A percentile compares a stretch with the other conserved stretches of the same genome.
phyloP scores from a whole-genome alignment of 2,888 invertebrate species.

The Ormyrus pomaceus region DNA sequence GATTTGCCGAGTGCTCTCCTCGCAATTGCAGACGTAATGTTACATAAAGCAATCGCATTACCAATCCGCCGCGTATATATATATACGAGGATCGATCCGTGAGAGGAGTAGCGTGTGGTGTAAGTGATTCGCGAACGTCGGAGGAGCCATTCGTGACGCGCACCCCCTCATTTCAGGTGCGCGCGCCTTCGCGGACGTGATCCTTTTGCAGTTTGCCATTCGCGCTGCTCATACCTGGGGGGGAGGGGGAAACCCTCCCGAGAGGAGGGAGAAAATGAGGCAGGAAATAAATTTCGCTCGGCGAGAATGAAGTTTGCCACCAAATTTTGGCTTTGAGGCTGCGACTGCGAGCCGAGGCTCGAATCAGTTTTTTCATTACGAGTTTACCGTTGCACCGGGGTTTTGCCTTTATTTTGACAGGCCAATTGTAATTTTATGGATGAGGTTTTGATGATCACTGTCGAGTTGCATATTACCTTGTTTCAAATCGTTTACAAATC shows the following conservation, averaged over 20 bases:
- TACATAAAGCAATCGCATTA: conserved; percentile 55
- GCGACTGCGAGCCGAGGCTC: too few species aligned
- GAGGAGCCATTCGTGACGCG: conserved; percentile 33
- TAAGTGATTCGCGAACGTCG: conserved; percentile 52
- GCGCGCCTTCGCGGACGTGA: conserved; percentile 41
- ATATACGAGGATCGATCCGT: conserved; percentile 35
- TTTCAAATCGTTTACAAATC: background rate
- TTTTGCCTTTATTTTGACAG: background rate
- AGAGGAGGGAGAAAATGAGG: conserved; percentile 45
- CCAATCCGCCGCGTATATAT: background rate
- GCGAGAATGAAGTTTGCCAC: conserved; percentile 16
- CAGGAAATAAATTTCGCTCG: conserved; percentile 46
- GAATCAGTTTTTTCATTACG: conserved; percentile 16
- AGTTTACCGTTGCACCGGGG: conserved; percentile 2
- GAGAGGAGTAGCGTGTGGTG: background rate
- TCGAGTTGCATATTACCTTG: background rate
- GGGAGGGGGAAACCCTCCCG: background rate
- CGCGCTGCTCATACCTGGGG: background rate
- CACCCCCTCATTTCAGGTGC: conserved; percentile 22
- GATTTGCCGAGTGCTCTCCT: conserved; percentile 15
- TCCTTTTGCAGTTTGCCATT: conserved; percentile 47
- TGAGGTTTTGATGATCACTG: background rate
- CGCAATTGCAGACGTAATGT: conserved; percentile 29
- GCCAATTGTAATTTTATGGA: background rate
- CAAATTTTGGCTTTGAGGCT: conserved; percentile 6